phyloP scores from a whole-genome alignment of 2,888 invertebrate genomes.

The Eurytoma adleriae region DNA sequence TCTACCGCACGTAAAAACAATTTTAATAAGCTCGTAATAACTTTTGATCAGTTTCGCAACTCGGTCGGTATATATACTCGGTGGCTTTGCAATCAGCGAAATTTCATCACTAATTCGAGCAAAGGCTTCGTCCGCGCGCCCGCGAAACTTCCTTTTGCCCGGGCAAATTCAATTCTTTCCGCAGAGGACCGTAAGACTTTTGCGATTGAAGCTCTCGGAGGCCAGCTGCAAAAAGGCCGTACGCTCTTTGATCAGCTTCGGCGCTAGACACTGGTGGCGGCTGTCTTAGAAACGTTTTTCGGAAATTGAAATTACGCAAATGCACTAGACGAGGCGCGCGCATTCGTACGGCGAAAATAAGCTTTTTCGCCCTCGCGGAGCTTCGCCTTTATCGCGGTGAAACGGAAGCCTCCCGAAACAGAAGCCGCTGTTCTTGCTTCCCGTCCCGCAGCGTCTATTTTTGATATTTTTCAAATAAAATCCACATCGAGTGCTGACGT shows the following conservation, averaged over 20 bases:
- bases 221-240: slow-evolving; percentile 4
- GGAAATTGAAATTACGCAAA: slow-evolving; percentile 32
- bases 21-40: too few species aligned
- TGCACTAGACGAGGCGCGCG: neutral
- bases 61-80: too few species aligned
- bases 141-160: slow-evolving; percentile 34
- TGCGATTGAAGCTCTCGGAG: slow-evolving; percentile 29
- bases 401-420: too few species aligned
- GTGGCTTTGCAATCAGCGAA: neutral
- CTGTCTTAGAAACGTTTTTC: slow-evolving; percentile 18
- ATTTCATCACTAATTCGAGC: slow-evolving; percentile 15
- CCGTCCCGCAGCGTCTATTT: too few species aligned
- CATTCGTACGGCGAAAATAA: neutral
- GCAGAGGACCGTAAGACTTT: slow-evolving; percentile 13
- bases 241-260: slow-evolving; percentile 38
- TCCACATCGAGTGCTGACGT: too few species aligned
- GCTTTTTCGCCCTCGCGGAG: too few species aligned
- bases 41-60: too few species aligned
- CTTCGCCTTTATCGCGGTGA: too few species aligned
- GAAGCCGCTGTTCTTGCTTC: too few species aligned
- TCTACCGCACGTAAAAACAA: too few species aligned
- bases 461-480: too few species aligned
- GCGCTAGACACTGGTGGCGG: neutral
- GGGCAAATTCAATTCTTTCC: slow-evolving; percentile 41
- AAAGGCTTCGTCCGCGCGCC: neutral